Conservation (phyloP, 2,888 invertebrate species). For the Luperina testacea region DNA sequence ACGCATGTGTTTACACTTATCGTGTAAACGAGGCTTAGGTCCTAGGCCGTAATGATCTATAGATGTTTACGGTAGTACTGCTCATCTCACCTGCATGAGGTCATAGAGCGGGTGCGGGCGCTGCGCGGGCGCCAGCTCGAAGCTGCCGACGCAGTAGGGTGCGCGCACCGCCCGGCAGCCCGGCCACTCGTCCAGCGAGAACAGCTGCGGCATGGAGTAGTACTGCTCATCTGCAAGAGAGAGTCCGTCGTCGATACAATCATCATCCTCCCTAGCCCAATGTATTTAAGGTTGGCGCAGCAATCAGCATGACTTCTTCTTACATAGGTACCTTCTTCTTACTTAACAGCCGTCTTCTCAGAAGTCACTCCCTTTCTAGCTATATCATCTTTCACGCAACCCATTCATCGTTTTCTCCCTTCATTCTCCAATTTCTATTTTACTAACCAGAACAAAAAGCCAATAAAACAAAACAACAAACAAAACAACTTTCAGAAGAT, state of each 20-base stretch:
- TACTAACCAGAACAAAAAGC: neutral
- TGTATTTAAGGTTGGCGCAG: no score
- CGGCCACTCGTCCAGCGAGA: constrained; percentile 82
- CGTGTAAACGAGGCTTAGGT: neutral
- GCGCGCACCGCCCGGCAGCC: constrained; percentile 77
- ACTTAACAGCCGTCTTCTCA: neutral
- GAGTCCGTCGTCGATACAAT: neutral
- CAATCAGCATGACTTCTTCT: neutral
- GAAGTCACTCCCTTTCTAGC: neutral
- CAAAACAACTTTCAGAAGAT: neutral
- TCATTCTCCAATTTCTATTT: neutral
- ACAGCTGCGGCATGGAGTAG: constrained; percentile 83
- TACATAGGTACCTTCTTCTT: neutral
- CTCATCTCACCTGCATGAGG: constrained; percentile 77
- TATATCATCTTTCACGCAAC: neutral
- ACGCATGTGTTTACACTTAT: neutral
- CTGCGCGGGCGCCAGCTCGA: constrained; percentile 75
- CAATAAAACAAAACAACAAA: neutral
- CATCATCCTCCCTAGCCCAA: neutral
- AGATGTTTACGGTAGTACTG: neutral
- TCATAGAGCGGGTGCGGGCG: constrained; percentile 72
- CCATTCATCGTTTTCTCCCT: neutral
- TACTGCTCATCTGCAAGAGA: constrained; percentile 80
- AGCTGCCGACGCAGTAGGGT: constrained; percentile 85
- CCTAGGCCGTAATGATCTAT: neutral